phyloP scores from a whole-genome alignment of 2,797 vertebrate species.

The Crocodylus rhombifer region DNA sequence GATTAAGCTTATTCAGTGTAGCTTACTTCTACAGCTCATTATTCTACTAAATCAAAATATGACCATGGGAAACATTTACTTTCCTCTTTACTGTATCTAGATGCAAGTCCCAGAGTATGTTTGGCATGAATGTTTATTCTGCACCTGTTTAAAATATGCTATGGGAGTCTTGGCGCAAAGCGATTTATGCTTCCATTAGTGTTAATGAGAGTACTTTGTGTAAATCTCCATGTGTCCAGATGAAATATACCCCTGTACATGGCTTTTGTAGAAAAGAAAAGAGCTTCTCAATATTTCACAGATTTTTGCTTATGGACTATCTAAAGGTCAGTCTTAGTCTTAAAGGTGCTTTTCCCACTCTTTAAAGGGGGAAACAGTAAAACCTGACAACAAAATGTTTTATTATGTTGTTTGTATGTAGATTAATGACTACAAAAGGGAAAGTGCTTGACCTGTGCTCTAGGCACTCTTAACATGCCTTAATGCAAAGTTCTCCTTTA shows the following conservation, averaged over 20 bases:
- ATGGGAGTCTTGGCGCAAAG: not conserved
- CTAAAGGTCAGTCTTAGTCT: not conserved
- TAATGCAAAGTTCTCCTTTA: slow-evolving; percentile 2
- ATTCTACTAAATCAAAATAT: slow-evolving; percentile 9
- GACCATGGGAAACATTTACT: not conserved
- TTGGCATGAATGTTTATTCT: slow-evolving; percentile 41
- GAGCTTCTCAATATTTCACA: not conserved
- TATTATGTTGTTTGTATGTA: slow-evolving; percentile 5
- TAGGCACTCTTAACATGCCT: not conserved
- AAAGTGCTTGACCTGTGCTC: slow-evolving; percentile 15
- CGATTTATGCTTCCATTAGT: slow-evolving; percentile 35
- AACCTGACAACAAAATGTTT: not conserved
- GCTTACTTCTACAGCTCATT: not conserved
- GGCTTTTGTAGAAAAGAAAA: not conserved
- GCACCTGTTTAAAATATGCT: slow-evolving; percentile 15
- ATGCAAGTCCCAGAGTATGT: slow-evolving; percentile 6
- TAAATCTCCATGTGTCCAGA: not conserved
- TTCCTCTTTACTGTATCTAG: not conserved
- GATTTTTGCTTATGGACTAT: not conserved
- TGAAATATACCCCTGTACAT: not conserved
- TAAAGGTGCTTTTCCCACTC: not conserved
- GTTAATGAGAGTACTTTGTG: slow-evolving; percentile 27
- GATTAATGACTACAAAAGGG: not conserved
- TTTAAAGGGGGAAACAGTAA: not conserved
- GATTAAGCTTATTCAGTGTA: not conserved